These are phyloP conservation scores for Bombus sylvicola DNA, from an alignment of 1,140 invertebrate species.

Conservation along the genomic window DNA sequence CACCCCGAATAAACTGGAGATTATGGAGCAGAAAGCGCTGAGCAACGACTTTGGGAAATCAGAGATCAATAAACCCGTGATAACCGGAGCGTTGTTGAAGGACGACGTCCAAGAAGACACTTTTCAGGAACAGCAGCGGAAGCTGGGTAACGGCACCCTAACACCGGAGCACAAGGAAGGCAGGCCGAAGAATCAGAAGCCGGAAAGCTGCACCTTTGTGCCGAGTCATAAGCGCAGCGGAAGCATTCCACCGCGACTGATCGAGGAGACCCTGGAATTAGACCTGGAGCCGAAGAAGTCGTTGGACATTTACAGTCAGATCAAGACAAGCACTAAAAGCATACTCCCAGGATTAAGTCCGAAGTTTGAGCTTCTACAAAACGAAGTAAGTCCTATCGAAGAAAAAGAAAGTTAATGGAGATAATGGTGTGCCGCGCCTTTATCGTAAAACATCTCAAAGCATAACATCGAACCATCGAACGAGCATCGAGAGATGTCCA, in stretches of 20 bases:
- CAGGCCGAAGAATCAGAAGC: slow-evolving; percentile 57
- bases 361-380: slow-evolving; percentile 80
- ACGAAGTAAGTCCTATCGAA: slow-evolving; percentile 81
- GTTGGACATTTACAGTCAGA: slow-evolving; percentile 80
- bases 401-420: slow-evolving; percentile 80
- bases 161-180: slow-evolving; percentile 73
- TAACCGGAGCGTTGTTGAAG: slow-evolving; percentile 87
- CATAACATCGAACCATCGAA: slow-evolving; percentile 19
- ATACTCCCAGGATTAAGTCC: slow-evolving; percentile 78
- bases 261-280: slow-evolving; percentile 75
- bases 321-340: slow-evolving; percentile 79
- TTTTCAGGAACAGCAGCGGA: slow-evolving; percentile 80
- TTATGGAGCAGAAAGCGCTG: slow-evolving; percentile 71
- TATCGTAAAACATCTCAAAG: not conserved
- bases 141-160: slow-evolving; percentile 78
- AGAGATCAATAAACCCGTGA: slow-evolving; percentile 85
- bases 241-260: slow-evolving; percentile 79
- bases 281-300: slow-evolving; percentile 78
- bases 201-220: slow-evolving; percentile 74
- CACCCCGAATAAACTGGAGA: slow-evolving; percentile 70
- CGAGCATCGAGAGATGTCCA: not conserved
- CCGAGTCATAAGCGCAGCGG: slow-evolving; percentile 77
- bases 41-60: slow-evolving; percentile 77
- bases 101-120: slow-evolving; percentile 83
- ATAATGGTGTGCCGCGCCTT: not conserved